Evolutionary conservation across 2,113 vertebrate genomes (phyloP).

Genomic region (Coptodon rendalli): DNA sequence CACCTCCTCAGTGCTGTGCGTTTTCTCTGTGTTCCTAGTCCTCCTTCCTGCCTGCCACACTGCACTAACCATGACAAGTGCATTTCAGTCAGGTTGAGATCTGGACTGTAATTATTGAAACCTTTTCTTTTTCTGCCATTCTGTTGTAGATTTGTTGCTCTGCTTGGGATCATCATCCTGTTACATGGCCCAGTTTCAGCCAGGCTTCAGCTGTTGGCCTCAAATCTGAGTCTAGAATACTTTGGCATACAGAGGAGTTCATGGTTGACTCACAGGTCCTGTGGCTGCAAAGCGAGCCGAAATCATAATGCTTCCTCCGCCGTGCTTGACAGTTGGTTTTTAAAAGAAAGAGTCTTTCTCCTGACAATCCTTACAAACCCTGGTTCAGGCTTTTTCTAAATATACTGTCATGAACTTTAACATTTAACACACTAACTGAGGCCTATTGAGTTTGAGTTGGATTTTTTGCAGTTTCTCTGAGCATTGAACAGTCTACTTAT

Average conservation of each 20-base stretch:
- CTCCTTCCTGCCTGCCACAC: background rate
- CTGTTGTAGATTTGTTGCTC: background rate
- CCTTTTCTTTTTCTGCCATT: background rate
- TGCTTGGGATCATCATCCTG: background rate
- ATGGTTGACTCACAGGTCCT: background rate
- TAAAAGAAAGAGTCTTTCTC: background rate
- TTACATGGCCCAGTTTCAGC: background rate
- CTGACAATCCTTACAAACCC: background rate
- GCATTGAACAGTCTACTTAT: background rate
- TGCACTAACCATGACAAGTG: background rate
- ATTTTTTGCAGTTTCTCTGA: accelerated
- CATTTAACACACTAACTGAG: background rate
- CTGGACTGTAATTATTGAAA: background rate
- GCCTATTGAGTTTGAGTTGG: background rate
- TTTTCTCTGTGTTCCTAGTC: background rate
- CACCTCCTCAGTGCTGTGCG: background rate
- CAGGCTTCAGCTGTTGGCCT: background rate
- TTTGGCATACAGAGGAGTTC: background rate
- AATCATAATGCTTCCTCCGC: background rate
- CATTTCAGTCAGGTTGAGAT: background rate
- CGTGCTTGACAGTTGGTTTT: background rate
- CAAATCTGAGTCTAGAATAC: background rate
- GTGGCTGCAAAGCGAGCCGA: accelerated
- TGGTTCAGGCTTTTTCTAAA: background rate
- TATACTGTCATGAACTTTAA: background rate